A percentile compares a stretch with the other conserved stretches of the same genome.
Evolutionary conservation across 2,888 invertebrate genomes (phyloP).

Genomic region (Scaptomyza caliginosa): DNA sequence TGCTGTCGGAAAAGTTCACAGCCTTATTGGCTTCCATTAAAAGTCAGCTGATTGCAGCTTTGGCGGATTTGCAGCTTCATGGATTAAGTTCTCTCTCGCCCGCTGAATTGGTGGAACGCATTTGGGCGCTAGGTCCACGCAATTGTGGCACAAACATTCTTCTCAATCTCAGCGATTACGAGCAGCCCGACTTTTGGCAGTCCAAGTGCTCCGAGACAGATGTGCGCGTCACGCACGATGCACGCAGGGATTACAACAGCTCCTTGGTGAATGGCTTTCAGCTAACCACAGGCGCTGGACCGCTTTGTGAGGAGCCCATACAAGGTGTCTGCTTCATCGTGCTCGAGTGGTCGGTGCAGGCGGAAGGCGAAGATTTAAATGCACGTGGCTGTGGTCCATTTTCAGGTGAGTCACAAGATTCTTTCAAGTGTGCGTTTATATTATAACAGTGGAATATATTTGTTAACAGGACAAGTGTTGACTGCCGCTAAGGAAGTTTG

Average conservation of each 20-base stretch:
- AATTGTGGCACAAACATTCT: conserved; percentile 95
- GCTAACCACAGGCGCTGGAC: conserved; percentile 94
- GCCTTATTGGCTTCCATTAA: conserved; percentile 78
- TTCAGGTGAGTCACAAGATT: conserved; percentile 84
- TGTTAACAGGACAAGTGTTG: conserved; percentile 91
- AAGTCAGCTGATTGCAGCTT: conserved; percentile 86
- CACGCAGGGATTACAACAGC: conserved; percentile 88
- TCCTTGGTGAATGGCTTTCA: conserved; percentile 94
- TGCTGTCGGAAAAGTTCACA: conserved; percentile 79
- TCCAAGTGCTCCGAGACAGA: conserved; percentile 71
- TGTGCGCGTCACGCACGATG: conserved; percentile 81
- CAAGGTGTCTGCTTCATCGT: conserved; percentile 96
- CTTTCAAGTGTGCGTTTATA: neutral
- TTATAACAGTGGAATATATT: no score
- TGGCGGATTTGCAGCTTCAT: conserved; percentile 86
- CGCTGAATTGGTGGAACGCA: conserved; percentile 86
- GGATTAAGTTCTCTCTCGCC: conserved; percentile 84
- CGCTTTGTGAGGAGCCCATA: conserved; percentile 98
- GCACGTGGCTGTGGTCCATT: conserved; percentile 84
- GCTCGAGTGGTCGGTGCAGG: conserved; percentile 90
- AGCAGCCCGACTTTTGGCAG: conserved; percentile 86
- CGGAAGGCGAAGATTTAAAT: conserved; percentile 82
- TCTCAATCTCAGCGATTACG: conserved; percentile 90
- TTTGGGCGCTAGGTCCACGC: conserved; percentile 97
- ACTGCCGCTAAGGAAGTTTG: conserved; percentile 96